phyloP scores from a whole-genome alignment of 2,113 vertebrate species.

The Otis tarda region DNA sequence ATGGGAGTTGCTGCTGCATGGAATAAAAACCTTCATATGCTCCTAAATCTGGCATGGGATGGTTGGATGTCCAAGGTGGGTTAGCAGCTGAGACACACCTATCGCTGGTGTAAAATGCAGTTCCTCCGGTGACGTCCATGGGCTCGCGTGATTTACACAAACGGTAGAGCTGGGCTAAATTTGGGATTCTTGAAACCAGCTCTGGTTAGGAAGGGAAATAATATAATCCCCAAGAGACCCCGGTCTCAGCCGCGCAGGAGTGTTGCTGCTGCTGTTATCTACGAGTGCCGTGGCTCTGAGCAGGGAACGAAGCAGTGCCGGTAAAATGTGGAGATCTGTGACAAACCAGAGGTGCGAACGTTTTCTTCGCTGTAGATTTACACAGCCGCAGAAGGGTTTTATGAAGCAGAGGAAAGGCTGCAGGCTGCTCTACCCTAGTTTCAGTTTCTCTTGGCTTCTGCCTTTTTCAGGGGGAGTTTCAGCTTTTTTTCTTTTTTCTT shows the following conservation, averaged over 20 bases:
- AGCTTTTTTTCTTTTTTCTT: not conserved
- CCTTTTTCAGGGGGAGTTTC: not conserved
- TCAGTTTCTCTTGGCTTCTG: not conserved
- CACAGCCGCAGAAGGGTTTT: not conserved
- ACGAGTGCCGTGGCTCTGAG: accelerated
- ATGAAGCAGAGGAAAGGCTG: accelerated
- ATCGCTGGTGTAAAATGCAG: accelerated
- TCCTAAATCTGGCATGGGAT: accelerated
- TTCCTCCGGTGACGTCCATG: not conserved
- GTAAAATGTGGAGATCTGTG: accelerated
- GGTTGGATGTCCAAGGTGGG: not conserved
- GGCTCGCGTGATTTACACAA: accelerated
- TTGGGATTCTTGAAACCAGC: not conserved
- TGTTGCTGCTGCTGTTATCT: accelerated
- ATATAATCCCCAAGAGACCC: accelerated
- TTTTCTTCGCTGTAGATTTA: not conserved
- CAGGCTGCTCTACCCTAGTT: not conserved
- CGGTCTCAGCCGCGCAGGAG: accelerated
- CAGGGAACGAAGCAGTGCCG: accelerated
- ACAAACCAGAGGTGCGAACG: accelerated
- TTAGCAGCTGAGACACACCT: not conserved
- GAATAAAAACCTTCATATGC: accelerated
- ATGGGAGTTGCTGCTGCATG: not conserved
- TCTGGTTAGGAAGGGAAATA: not conserved
- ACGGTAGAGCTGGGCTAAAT: not conserved